phyloP scores from a whole-genome alignment of 92 coral and sea anemone species.

The Anthopleura xanthogrammica region DNA sequence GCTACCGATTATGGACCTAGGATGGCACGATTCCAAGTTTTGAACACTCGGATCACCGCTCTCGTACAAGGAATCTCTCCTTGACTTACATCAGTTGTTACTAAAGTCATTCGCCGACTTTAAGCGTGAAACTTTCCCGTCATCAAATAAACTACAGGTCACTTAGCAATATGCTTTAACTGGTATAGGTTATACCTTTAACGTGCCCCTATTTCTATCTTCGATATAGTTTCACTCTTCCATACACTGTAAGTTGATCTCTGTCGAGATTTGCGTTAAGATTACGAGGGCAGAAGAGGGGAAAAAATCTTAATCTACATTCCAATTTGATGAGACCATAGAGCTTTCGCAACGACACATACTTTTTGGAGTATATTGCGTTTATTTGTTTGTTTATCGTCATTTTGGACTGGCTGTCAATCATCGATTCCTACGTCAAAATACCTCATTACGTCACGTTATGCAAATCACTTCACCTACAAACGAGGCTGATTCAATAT shows the following conservation, averaged over 20 bases:
- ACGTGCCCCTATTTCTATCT: neutral
- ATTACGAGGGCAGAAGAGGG: neutral
- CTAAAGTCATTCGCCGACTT: neutral
- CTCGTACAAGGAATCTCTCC: neutral
- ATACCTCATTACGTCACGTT: neutral
- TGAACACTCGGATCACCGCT: neutral
- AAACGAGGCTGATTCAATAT: slow-evolving; percentile 16
- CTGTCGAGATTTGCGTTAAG: neutral
- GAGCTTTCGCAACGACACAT: neutral
- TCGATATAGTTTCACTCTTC: neutral
- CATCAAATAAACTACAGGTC: slow-evolving; percentile 9
- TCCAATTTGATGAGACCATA: neutral
- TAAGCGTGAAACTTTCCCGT: slow-evolving; percentile 7
- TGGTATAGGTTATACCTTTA: neutral
- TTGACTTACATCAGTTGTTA: neutral
- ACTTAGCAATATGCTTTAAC: neutral
- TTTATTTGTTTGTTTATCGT: neutral
- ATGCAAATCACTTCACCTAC: slow-evolving; percentile 4
- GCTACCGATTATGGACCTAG: neutral
- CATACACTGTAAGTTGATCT: neutral
- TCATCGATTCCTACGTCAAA: neutral
- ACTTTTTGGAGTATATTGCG: neutral
- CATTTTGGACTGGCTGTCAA: slow-evolving; percentile 1
- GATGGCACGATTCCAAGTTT: slow-evolving; percentile 28
- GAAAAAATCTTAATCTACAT: neutral